Evolutionary conservation across 1,140 invertebrate species (phyloP).

Genomic region (Zaprionus tsacasi): DNA sequence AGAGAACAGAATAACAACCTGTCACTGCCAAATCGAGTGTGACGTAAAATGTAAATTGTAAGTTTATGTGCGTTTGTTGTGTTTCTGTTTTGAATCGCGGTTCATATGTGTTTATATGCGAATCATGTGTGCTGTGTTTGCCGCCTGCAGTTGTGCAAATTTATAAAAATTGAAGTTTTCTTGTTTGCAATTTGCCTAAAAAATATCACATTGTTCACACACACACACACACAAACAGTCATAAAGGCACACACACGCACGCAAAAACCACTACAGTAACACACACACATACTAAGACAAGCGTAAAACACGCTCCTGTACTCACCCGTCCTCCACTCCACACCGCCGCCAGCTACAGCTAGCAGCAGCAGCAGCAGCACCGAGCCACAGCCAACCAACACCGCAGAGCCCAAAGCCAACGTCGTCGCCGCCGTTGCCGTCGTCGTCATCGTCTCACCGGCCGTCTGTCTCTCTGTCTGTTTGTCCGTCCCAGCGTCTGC

Average conservation of each 20-base stretch:
- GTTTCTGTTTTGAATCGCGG: constrained; percentile 19
- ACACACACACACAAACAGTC: constrained; percentile 22
- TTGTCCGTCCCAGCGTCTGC: constrained; percentile 58
- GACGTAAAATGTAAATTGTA: constrained; percentile 62
- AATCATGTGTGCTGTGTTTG: background rate
- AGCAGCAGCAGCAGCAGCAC: constrained; percentile 39
- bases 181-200: constrained; percentile 35
- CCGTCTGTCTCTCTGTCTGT: constrained; percentile 42
- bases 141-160: constrained; percentile 26
- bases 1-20: constrained; percentile 53
- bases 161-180: constrained; percentile 19
- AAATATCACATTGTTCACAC: constrained; percentile 43
- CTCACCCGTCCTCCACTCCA: constrained; percentile 71
- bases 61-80: constrained; percentile 26
- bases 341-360: constrained; percentile 49
- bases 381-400: constrained; percentile 56
- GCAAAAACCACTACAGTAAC: constrained; percentile 39
- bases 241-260: constrained; percentile 38
- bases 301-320: constrained; percentile 80
- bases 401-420: constrained; percentile 71
- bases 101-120: constrained; percentile 16
- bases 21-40: constrained; percentile 42
- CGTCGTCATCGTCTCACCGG: constrained; percentile 57
- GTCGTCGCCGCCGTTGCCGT: constrained; percentile 48
- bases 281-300: constrained; percentile 56